Conservation (phyloP, 2,797 vertebrate genomes). For the Urosaurus nigricauda region DNA sequence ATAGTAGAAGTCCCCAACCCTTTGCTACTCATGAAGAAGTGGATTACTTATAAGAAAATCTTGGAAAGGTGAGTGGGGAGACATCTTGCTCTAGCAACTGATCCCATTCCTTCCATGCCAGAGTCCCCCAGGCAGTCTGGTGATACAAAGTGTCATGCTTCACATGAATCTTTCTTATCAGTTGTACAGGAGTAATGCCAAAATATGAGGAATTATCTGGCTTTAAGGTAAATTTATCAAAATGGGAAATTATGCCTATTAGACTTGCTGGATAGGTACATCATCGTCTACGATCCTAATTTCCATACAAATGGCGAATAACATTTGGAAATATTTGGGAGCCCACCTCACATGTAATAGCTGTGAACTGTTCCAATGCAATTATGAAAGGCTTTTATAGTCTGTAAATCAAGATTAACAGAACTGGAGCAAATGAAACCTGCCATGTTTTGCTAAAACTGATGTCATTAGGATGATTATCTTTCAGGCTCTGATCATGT, state of each 20-base stretch:
- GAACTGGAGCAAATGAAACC: background rate
- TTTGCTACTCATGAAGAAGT: background rate
- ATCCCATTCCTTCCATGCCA: background rate
- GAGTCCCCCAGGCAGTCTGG: background rate
- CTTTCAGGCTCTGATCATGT: background rate
- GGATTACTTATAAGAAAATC: too few species aligned
- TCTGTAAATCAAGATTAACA: slow-evolving; percentile 7
- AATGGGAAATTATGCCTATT: slow-evolving; percentile 4
- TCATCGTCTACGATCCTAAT: background rate
- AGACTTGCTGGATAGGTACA: slow-evolving; percentile 1
- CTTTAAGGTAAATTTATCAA: slow-evolving; percentile 22
- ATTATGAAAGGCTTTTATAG: slow-evolving; percentile 6
- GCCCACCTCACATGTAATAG: background rate
- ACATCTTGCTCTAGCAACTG: too few species aligned
- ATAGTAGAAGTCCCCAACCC: background rate
- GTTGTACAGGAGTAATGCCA: background rate
- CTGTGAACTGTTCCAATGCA: background rate
- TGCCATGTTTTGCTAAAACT: background rate
- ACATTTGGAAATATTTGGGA: slow-evolving; percentile 18
- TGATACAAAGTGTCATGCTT: background rate
- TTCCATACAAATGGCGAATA: slow-evolving; percentile 16
- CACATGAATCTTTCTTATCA: slow-evolving; percentile 7
- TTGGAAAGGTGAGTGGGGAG: too few species aligned
- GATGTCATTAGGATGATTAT: background rate
- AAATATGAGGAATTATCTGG: background rate